Percentiles rank a stretch among this genome's conserved stretches.
Conservation (phyloP, 2,113 vertebrate genomes). For the Halcyon senegalensis region DNA sequence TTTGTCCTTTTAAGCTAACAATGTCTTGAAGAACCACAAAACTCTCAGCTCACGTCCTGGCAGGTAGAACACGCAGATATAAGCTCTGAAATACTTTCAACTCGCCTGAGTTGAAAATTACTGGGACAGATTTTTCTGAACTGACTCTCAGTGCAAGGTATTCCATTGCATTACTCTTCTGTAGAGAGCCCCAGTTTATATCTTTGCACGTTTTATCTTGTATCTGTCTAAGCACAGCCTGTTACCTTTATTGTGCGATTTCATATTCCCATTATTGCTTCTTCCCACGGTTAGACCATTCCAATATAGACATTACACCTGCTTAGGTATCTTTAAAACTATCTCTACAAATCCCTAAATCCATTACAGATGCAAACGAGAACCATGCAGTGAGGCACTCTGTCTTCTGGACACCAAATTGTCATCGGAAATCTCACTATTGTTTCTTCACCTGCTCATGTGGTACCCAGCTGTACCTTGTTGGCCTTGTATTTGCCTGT, state of each 20-base stretch:
- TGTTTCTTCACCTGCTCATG: constrained; percentile 63
- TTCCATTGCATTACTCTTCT: background rate
- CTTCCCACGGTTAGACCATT: constrained; percentile 15
- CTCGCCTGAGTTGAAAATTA: background rate
- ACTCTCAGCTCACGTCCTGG: background rate
- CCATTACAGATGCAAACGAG: constrained; percentile 34
- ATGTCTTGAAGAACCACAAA: background rate
- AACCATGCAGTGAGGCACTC: background rate
- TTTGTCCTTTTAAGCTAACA: background rate
- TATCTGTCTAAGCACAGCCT: background rate
- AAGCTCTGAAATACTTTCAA: background rate
- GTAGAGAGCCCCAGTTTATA: background rate
- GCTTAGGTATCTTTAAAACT: constrained; percentile 58
- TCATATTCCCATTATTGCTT: background rate
- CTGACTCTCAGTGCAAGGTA: background rate
- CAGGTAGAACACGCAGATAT: background rate
- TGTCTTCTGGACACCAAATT: constrained; percentile 52
- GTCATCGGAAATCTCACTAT: constrained; percentile 54
- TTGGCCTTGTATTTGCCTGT: background rate
- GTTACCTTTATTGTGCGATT: background rate
- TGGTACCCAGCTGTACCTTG: constrained; percentile 63
- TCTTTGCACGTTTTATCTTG: background rate
- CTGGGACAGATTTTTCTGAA: background rate
- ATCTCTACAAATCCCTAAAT: constrained; percentile 51
- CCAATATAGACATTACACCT: constrained; percentile 33